Conservation (phyloP, 1,140 invertebrate genomes). For the Drosophila orosa region DNA sequence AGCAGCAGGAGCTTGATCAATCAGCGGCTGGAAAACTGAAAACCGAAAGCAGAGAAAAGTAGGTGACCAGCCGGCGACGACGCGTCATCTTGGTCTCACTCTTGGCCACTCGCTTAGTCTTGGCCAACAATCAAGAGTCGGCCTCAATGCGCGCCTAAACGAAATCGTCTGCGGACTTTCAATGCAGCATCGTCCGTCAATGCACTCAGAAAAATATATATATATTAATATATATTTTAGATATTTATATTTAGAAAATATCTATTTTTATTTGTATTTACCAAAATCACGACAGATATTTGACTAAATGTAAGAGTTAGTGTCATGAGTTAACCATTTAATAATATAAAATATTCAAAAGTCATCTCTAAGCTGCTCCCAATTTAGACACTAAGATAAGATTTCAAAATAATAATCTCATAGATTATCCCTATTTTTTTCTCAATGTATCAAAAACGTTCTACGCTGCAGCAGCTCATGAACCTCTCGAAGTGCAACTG, state of each 20-base stretch:
- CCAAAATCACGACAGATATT: no score
- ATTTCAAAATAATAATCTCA: no score
- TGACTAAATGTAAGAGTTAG: no score
- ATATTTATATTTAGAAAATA: neutral
- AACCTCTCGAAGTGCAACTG: conserved; percentile 31
- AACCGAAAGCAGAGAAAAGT: conserved; percentile 77
- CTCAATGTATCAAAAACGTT: conserved; percentile 56
- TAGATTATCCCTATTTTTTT: neutral
- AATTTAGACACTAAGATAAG: no score
- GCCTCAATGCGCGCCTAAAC: conserved; percentile 63
- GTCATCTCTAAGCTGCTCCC: neutral
- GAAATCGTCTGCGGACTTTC: conserved; percentile 76
- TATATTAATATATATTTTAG: no score
- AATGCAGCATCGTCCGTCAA: conserved; percentile 48
- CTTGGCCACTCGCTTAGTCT: conserved; percentile 19
- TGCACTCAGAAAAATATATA: neutral
- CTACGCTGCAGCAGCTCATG: conserved; percentile 55
- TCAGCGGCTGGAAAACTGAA: conserved; percentile 53
- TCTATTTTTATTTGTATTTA: neutral
- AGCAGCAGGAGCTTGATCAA: conserved; percentile 79
- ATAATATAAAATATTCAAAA: no score
- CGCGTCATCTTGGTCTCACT: conserved; percentile 40
- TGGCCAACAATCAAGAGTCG: conserved; percentile 54
- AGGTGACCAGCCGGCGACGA: conserved; percentile 64
- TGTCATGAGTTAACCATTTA: no score